phyloP scores from a whole-genome alignment of 1,140 invertebrate genomes.

The Camponotus floridanus region DNA sequence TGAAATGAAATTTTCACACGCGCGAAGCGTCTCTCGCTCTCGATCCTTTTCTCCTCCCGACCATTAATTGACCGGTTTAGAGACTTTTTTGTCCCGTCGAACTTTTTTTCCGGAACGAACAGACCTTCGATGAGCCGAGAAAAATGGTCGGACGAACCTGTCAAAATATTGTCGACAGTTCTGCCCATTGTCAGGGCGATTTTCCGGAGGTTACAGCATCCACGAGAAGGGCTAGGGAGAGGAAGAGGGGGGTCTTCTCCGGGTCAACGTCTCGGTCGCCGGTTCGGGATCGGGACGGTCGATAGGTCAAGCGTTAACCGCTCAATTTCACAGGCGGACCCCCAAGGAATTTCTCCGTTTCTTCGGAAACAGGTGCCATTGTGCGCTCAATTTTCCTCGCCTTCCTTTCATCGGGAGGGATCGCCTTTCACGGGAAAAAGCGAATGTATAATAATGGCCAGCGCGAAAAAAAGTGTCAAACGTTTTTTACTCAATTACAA shows the following conservation, averaged over 20 bases:
- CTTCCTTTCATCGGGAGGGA: conserved; percentile 17
- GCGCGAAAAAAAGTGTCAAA: conserved; percentile 39
- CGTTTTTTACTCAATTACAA: conserved; percentile 62
- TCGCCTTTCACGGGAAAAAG: conserved; percentile 24
- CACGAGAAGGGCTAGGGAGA: conserved; percentile 23
- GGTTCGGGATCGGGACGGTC: conserved; percentile 33
- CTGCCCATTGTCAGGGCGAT: conserved; percentile 66
- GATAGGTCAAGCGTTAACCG: conserved; percentile 78
- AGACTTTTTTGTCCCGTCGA: conserved; percentile 6
- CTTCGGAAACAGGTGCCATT: conserved; percentile 68
- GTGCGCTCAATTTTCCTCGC: conserved; percentile 43
- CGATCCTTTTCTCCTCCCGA: neutral
- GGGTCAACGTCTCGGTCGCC: conserved; percentile 73
- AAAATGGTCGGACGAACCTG: conserved; percentile 63
- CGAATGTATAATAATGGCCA: conserved; percentile 37
- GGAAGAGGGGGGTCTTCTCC: conserved; percentile 57
- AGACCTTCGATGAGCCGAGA: conserved; percentile 52
- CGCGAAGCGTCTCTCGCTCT: conserved; percentile 11
- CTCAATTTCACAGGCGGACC: conserved; percentile 79
- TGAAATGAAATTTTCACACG: conserved; percentile 77
- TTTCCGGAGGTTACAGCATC: conserved; percentile 61
- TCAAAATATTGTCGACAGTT: conserved; percentile 79
- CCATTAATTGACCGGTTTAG: conserved; percentile 53
- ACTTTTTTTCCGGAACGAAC: conserved; percentile 36
- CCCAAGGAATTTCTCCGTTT: conserved; percentile 62